Evolutionary conservation across 2,113 vertebrate species (phyloP).

Genomic region (Nycticryphes semicollaris): DNA sequence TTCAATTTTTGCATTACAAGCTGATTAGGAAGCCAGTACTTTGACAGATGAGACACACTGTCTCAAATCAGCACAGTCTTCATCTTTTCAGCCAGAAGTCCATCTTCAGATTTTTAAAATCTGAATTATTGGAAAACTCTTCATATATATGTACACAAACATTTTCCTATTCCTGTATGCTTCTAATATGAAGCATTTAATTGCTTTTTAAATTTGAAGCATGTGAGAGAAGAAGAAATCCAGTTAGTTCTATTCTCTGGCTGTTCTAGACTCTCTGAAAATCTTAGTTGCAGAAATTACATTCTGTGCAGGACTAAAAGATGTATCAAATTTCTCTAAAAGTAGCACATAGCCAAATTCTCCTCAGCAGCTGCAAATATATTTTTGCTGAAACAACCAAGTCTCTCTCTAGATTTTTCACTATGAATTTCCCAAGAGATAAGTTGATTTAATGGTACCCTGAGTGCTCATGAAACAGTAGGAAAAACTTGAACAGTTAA

Average conservation of each 20-base stretch:
- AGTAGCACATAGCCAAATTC: background rate
- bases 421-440: background rate
- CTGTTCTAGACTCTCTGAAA: background rate
- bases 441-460: background rate
- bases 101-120: background rate
- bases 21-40: background rate
- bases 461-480: background rate
- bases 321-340: background rate
- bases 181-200: background rate
- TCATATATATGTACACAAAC: background rate
- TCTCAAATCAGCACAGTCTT: background rate
- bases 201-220: background rate
- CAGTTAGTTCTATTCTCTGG: background rate
- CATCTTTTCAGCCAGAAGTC: background rate
- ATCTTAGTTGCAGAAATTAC: background rate
- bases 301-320: background rate
- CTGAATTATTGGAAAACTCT: background rate
- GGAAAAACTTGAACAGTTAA: background rate
- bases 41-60: background rate
- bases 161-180: background rate
- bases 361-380: constrained; percentile 12
- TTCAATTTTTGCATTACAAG: background rate
- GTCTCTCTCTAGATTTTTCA: background rate
- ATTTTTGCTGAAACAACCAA: background rate
- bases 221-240: background rate